A percentile compares a stretch with the other conserved stretches of the same genome.
Conservation (phyloP, 2,888 invertebrate species). For the Gastracanthus pulcherrimus region DNA sequence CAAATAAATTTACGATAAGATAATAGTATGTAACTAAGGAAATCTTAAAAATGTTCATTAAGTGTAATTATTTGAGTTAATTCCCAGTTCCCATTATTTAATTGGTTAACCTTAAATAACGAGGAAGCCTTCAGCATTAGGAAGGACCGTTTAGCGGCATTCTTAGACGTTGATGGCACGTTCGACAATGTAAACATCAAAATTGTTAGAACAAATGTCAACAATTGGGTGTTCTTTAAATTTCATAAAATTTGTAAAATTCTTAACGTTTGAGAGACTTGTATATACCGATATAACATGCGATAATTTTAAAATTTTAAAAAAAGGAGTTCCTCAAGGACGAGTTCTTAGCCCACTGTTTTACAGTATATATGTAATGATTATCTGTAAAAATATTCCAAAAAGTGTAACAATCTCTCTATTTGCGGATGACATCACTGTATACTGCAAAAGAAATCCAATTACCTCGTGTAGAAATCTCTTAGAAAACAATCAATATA, state of each 20-base stretch:
- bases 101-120: neutral
- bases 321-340: neutral
- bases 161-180: too few species aligned
- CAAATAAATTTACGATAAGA: too few species aligned
- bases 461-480: neutral
- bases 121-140: neutral
- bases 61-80: too few species aligned
- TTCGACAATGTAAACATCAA: conserved; percentile 3
- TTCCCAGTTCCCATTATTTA: too few species aligned
- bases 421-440: neutral
- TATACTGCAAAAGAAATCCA: neutral
- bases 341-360: neutral
- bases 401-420: neutral
- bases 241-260: neutral
- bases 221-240: neutral
- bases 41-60: too few species aligned
- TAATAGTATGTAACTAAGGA: too few species aligned
- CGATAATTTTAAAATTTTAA: neutral
- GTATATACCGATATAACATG: neutral
- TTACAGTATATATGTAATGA: neutral
- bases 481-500: neutral
- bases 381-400: neutral
- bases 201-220: neutral
- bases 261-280: neutral
- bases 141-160: too few species aligned